Evolutionary conservation across 2,888 invertebrate species (phyloP), one percentile per base, ranked within the genome.

Genomic region (Agapostemon virescens): DNA sequence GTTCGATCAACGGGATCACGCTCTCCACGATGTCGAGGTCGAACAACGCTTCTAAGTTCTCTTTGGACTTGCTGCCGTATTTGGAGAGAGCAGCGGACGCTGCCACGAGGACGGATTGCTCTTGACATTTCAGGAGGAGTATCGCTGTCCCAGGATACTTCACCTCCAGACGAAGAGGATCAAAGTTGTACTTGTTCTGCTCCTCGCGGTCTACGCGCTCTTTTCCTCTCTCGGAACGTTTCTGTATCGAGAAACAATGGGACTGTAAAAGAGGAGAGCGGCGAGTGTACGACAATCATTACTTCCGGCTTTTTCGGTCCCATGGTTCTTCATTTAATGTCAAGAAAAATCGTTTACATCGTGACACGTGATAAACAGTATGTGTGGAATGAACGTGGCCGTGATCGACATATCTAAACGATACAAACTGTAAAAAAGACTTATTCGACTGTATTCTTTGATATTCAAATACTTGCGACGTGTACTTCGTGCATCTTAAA

Each of bases 81-180:
- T 91, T 93, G 0, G 94, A 94, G 15, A 94, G 93, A 66, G 94
- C 94, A 3, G 87, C 89, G 0, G 90, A 93, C 0, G 90, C 93
- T 2, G 94, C 93, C 1, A 90, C 90, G 7, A 92, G 90, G 30
- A 93, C 93, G 87, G 93, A 92, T 40, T 87, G 84, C 73, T 92
- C 92, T 36, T 89, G 71, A 40, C 89, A 90, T 76, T 88, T 84
- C 6, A 92, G 83, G 38, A 92, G 85, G 5, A 90, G 85, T 75
- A 92, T 84, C 17, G 90, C 90, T 3, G 90, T 90, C 26, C 87
- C 87, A 38, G 90, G 90, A 64, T 90, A 80, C 66, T 88, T 87
- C 2, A 89, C 75, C 49, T 90, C 89, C 36, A 91, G 74, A n/a
- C 76, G 76, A 42, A 91, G 45, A 0, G 86, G 74, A 38, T 89